Percentiles rank a stretch among this genome's conserved stretches.
phyloP scores from a whole-genome alignment of 2,113 vertebrate genomes.

The Catharus fuscescens region DNA sequence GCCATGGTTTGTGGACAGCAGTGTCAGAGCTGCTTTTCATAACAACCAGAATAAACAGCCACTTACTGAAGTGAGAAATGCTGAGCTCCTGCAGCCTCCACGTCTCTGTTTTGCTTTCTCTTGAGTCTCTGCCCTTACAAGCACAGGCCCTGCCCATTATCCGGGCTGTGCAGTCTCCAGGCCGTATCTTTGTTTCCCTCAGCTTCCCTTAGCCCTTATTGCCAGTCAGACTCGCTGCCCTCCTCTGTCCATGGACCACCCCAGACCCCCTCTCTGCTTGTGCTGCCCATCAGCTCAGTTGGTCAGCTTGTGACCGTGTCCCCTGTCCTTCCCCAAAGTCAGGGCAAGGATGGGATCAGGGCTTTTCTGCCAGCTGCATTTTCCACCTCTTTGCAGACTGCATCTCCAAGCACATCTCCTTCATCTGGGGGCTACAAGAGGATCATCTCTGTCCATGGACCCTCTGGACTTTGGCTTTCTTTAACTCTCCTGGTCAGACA shows the following conservation, averaged over 20 bases:
- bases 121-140: neutral
- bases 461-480: neutral
- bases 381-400: neutral
- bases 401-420: neutral
- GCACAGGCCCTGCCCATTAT: neutral
- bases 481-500: neutral
- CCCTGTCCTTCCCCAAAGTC: neutral
- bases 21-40: neutral
- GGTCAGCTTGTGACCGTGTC: neutral
- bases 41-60: neutral
- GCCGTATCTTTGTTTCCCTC: neutral
- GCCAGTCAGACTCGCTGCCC: neutral
- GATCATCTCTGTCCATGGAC: fast-evolving
- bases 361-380: neutral
- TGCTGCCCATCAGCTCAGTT: neutral
- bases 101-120: neutral
- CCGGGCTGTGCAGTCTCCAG: neutral
- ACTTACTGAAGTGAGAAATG: neutral
- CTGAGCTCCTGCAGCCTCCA: neutral
- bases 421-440: neutral
- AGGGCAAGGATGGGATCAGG: neutral
- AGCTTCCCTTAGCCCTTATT: neutral
- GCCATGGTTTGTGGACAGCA: neutral
- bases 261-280: neutral
- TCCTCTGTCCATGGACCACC: neutral